Evolutionary conservation across 2,113 vertebrate genomes (phyloP).

Genomic region (Catharus minimus): DNA sequence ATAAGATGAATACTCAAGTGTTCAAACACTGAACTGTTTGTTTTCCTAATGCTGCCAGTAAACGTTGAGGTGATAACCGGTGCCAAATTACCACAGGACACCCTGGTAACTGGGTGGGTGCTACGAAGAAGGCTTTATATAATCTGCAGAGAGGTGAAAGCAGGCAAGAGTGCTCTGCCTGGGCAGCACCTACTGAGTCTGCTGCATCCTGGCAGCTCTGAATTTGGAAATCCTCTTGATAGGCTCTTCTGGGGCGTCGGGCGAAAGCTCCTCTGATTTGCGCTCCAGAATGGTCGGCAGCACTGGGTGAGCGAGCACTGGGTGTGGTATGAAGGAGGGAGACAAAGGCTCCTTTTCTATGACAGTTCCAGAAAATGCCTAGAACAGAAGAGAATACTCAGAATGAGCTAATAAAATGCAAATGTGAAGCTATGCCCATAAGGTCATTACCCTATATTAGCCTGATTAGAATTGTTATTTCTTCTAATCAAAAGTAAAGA

Average conservation of each 20-base stretch:
- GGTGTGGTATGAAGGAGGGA: slow-evolving; percentile 75
- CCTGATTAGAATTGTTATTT: slow-evolving; percentile 54
- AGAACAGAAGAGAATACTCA: slow-evolving; percentile 49
- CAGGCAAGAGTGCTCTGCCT: not conserved
- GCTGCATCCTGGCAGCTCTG: slow-evolving; percentile 90
- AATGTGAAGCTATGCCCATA: slow-evolving; percentile 34
- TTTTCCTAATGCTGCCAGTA: slow-evolving; percentile 30
- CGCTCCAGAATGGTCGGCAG: slow-evolving; percentile 93
- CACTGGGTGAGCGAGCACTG: slow-evolving; percentile 80
- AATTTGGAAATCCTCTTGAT: slow-evolving; percentile 87
- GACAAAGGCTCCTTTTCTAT: slow-evolving; percentile 91
- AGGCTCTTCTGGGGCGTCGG: slow-evolving; percentile 74
- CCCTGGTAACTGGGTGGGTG: not conserved
- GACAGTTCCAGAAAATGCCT: slow-evolving; percentile 97
- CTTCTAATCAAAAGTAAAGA: slow-evolving; percentile 67
- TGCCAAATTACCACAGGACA: slow-evolving; percentile 17
- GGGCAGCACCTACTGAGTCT: slow-evolving; percentile 69
- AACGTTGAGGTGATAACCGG: not conserved
- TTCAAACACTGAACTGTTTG: slow-evolving; percentile 33
- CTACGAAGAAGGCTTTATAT: not conserved
- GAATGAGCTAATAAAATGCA: slow-evolving; percentile 42
- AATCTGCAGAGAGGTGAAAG: not conserved
- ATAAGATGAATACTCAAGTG: slow-evolving; percentile 52
- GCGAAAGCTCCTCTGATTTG: slow-evolving; percentile 85
- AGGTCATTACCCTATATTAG: slow-evolving; percentile 51